Base-by-base conservation (phyloP, 2,888 invertebrate species). In the Chymomyza caudatula region DNA sequence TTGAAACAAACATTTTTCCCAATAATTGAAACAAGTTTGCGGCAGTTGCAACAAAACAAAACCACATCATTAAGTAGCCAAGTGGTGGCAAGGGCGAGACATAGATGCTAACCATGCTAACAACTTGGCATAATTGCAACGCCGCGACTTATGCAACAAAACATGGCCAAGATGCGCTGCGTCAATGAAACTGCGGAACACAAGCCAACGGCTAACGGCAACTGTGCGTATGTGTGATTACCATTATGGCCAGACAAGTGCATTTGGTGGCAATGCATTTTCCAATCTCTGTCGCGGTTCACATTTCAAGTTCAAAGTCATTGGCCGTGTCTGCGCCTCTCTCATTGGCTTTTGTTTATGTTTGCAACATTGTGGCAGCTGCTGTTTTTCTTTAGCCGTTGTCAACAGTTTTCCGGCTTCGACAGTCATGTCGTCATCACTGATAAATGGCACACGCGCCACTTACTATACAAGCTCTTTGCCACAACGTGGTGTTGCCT, bases 271-370 rank as follows among this genome's bases (percentile, higher is more conserved):
- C 53, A 47, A 11, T 53, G 25, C 13, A 23, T 53, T 53, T 53
- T 13, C 3, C 20, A 1, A 23, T 53, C 22, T 25, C 37, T 22
- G 20, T 23, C 19, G 42, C 37, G 15, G 29, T n/a, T n/a, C 17
- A 49, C 57, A 54, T 57, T 66, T 64, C 80, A 84, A 80, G 80
- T 84, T 80, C 82, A 80, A 84, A 71, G 82, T 84, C 78, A 78
- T 65, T 71, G 79, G 74, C 79, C 84, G 74, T 76, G 66, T 65
- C 73, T 56, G 71, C 43, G 13, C 13, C 23, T 20, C n/a, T 25
- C 19, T 57, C 22, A 51, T 29, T 44, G 49, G 56, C 29, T 17
- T 8, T 25, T 53, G 56, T 20, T 44, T 37, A 19, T 25, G n/a
- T 25, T 25, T 29, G 37, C 17, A 13, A 17, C 17, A 43, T 13